Base-by-base conservation (phyloP, 2,888 invertebrate species). In the Prenolepis imparis region DNA sequence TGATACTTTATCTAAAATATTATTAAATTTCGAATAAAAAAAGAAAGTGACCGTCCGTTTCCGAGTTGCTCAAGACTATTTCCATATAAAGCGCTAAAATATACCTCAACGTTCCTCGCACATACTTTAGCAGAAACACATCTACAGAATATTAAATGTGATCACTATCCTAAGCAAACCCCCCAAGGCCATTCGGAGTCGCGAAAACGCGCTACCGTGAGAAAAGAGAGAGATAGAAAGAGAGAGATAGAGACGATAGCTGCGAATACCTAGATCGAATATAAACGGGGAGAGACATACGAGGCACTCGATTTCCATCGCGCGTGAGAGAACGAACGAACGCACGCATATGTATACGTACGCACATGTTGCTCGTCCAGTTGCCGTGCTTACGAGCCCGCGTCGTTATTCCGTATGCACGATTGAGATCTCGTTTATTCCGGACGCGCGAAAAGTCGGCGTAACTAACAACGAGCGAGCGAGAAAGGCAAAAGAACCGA, bases 341-440 rank as follows among this genome's bases (percentile, higher is more conserved):
- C 77, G 59, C 66, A 77, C 55, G 28, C 39, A 41, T 12, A n/a
- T n/a, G 52, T 24, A 64, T 64, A 57, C 67, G 11, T 61, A 66
- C 11, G 28, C 55, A 82, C 57, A 70, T 64, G 39, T 32, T 41
- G 44, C 68, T 78, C 70, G 78, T 90, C 86, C 70, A 75, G 83
- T 86, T 88, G 68, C 83, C 68, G 87, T 90, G 86, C 80, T 90
- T 89, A 90, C 87, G 88, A 87, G 81, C 85, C 59, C 77, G 81
- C 70, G 77, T 84, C 83, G 89, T 87, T 89, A 89, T 89, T 88
- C 84, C 84, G 86, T 89, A 89, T 86, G 80, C 86, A 81, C 88
- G 89, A 90, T 89, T 89, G 85, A 84, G 84, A 90, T 90, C 90
- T 90, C 86, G 88, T 87, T 90, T 84, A 64, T 72, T 80, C 59